A percentile compares a stretch with the other conserved stretches of the same genome.
These are phyloP conservation scores for Kryptolebias ocellatus DNA, from an alignment of 2,797 vertebrate species.

Conservation along the genomic window DNA sequence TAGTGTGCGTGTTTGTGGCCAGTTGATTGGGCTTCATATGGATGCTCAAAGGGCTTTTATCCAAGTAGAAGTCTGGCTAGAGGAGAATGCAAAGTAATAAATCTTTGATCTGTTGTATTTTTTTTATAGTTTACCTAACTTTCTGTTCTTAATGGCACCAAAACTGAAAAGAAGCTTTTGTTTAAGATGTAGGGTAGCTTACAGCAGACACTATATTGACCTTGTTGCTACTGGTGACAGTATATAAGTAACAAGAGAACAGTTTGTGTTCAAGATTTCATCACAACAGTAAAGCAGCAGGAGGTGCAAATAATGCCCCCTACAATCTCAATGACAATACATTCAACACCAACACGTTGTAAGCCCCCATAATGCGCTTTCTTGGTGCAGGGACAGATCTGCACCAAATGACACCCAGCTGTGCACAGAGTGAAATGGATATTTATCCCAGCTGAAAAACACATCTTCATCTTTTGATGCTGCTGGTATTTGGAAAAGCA, in stretches of 20 bases:
- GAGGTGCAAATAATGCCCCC: slow-evolving; percentile 24
- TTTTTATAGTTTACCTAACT: slow-evolving; percentile 17
- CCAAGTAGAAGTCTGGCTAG: slow-evolving; percentile 32
- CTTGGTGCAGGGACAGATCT: slow-evolving; percentile 4
- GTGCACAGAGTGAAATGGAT: slow-evolving; percentile 18
- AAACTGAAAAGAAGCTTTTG: slow-evolving; percentile 18
- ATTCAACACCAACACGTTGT: slow-evolving; percentile 24
- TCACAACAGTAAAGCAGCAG: slow-evolving; percentile 31
- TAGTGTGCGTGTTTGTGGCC: slow-evolving; percentile 26
- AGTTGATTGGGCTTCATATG: slow-evolving; percentile 42
- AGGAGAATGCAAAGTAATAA: slow-evolving; percentile 24
- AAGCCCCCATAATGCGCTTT: slow-evolving; percentile 14
- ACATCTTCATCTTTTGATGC: slow-evolving; percentile 14
- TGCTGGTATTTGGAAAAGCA: not conserved
- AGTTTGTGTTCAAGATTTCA: slow-evolving; percentile 9
- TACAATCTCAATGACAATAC: slow-evolving; percentile 14
- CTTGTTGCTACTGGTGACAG: slow-evolving; percentile 2
- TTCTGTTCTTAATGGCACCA: slow-evolving; percentile 28
- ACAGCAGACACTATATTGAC: not conserved
- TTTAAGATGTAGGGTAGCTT: slow-evolving; percentile 8
- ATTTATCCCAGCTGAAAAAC: slow-evolving; percentile 26
- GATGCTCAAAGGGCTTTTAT: slow-evolving; percentile 40
- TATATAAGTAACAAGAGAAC: slow-evolving; percentile 10
- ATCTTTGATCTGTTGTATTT: slow-evolving; percentile 2
- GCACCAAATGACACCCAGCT: slow-evolving; percentile 28